Conservation (phyloP, 37 sponge, comb jelly and placozoan species). For the Agelas oroides region DNA sequence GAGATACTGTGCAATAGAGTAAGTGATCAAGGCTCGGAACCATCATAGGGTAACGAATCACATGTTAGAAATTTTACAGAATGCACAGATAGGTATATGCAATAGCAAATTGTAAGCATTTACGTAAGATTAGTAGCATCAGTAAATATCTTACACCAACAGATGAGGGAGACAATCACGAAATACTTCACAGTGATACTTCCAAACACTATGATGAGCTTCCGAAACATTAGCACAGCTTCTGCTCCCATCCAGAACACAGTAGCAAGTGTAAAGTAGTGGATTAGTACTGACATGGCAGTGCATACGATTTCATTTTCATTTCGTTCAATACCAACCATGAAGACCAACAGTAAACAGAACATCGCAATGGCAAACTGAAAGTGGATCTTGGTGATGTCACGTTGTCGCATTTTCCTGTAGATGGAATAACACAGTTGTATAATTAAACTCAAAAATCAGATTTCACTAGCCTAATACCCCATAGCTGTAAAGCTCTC, state of each 20-base stretch:
- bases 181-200: conserved; percentile 2
- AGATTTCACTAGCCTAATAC: no score
- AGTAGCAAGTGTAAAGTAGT: conserved; percentile 44
- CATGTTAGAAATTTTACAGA: background rate
- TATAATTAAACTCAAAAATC: background rate
- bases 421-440: background rate
- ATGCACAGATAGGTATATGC: no score
- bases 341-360: conserved; percentile 47
- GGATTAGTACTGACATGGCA: conserved; percentile 36
- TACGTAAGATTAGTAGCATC: background rate
- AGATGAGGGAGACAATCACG: conserved; percentile 29
- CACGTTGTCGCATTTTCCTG: conserved; percentile 34
- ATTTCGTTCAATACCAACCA: conserved; percentile 42
- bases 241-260: conserved; percentile 62
- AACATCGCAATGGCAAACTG: conserved; percentile 32
- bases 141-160: conserved; percentile 58
- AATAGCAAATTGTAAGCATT: no score
- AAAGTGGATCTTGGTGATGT: conserved; percentile 38
- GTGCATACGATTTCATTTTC: conserved; percentile 30
- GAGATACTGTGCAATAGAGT: background rate
- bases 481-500: no score
- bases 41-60: no score
- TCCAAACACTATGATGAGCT: conserved; percentile 42
- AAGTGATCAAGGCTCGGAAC: no score
- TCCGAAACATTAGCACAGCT: conserved; percentile 46